Evolutionary conservation across 1,140 invertebrate species (phyloP).

Genomic region (Zaprionus ghesquierei): DNA sequence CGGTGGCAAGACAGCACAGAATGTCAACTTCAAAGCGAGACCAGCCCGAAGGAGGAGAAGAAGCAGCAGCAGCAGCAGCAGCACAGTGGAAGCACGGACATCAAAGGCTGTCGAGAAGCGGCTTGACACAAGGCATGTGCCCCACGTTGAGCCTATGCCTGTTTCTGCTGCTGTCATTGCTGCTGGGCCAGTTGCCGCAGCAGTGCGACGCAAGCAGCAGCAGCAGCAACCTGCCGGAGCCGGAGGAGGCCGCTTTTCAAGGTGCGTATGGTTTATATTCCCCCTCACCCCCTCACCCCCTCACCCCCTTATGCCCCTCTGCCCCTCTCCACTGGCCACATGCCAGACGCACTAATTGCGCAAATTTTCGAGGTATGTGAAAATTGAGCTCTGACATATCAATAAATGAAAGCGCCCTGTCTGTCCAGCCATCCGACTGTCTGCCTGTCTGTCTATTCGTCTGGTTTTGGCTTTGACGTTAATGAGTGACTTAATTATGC

Average conservation of each 20-base stretch:
- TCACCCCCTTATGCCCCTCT: background rate
- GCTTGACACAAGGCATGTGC: background rate
- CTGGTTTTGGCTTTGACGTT: constrained; percentile 58
- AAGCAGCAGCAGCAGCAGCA: constrained; percentile 17
- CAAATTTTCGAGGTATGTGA: constrained; percentile 28
- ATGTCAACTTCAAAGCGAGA: constrained; percentile 66
- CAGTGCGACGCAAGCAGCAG: background rate
- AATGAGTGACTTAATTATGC: constrained; percentile 75
- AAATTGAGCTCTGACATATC: constrained; percentile 48
- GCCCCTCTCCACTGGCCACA: background rate
- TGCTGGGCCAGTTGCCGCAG: constrained; percentile 39
- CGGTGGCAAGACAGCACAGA: constrained; percentile 1
- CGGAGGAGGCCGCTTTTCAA: constrained; percentile 85
- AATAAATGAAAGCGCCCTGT: constrained; percentile 37
- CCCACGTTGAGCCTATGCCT: background rate
- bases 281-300: background rate
- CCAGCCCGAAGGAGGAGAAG: background rate
- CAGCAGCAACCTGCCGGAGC: constrained; percentile 40
- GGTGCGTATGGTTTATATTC: constrained; percentile 76
- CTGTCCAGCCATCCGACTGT: constrained; percentile 2
- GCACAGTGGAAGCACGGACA: constrained; percentile 11
- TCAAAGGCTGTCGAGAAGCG: constrained; percentile 8
- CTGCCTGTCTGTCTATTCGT: constrained; percentile 1
- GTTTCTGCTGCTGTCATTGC: constrained; percentile 42
- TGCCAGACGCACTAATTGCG: constrained; percentile 37